A percentile compares a stretch with the other conserved stretches of the same genome.
These are phyloP conservation scores for Ephialtes manifestator DNA, from an alignment of 2,888 invertebrate genomes.

Conservation along the genomic window DNA sequence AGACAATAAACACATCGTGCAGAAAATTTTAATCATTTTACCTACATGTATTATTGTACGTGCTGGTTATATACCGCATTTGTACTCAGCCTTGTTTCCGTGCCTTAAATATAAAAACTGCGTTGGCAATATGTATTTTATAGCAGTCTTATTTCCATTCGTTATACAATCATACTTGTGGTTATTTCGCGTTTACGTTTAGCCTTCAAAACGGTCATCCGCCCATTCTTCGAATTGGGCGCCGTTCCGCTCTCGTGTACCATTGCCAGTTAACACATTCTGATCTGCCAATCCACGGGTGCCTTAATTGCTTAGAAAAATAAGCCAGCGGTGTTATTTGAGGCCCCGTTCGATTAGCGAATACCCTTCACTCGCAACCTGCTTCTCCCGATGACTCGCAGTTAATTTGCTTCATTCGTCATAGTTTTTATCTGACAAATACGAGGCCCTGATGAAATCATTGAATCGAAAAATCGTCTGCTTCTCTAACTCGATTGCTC, in stretches of 20 bases:
- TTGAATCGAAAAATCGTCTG: background rate
- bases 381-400: background rate
- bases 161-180: background rate
- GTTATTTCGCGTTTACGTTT: background rate
- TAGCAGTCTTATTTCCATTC: background rate
- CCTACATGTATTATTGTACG: constrained; percentile 6
- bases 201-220: background rate
- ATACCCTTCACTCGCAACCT: background rate
- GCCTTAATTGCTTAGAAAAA: constrained; percentile 2
- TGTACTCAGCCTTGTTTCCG: background rate
- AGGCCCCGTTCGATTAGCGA: background rate
- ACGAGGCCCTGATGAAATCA: background rate
- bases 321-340: background rate
- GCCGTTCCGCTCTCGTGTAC: background rate
- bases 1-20: constrained; percentile 5
- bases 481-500: background rate
- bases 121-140: background rate
- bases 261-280: background rate
- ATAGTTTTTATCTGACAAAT: background rate
- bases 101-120: background rate
- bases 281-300: background rate
- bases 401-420: background rate
- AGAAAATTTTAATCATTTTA: constrained; percentile 44
- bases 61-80: background rate
- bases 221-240: background rate